These are phyloP conservation scores for Hycleus phaleratus DNA, from an alignment of 1,140 invertebrate genomes.

Conservation along the genomic window DNA sequence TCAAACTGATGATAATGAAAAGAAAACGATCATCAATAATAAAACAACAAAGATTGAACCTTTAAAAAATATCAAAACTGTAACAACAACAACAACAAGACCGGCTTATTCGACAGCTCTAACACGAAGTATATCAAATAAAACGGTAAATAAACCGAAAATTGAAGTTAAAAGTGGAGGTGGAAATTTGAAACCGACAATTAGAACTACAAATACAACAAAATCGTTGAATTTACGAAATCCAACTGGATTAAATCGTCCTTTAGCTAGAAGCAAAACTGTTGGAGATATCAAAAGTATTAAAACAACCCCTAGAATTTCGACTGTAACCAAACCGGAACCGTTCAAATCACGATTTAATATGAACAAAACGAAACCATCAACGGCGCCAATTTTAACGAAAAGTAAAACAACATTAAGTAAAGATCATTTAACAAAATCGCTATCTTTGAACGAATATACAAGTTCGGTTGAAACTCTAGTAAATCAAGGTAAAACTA, in stretches of 20 bases:
- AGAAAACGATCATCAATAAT: conserved; percentile 16
- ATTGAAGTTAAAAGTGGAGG: conserved; percentile 29
- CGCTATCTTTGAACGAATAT: conserved; percentile 29
- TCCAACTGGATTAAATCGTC: background rate
- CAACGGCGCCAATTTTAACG: conserved; percentile 3
- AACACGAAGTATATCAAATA: conserved; percentile 33
- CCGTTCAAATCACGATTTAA: background rate
- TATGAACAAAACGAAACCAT: background rate
- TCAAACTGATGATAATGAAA: conserved; percentile 19
- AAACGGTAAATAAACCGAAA: conserved; percentile 46
- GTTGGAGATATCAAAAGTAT: conserved; percentile 45
- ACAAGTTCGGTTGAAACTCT: conserved; percentile 48
- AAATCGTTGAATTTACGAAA: background rate
- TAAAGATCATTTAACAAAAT: conserved; percentile 27
- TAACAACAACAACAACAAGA: conserved; percentile 15
- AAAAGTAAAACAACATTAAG: conserved; percentile 29
- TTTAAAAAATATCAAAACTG: conserved; percentile 18
- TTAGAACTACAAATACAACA: background rate
- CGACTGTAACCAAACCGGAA: background rate
- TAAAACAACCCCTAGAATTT: background rate
- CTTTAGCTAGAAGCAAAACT: conserved; percentile 47
- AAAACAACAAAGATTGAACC: conserved; percentile 17
- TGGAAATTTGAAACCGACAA: background rate
- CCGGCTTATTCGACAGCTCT: conserved; percentile 46
- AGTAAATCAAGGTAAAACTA: conserved; percentile 44